These are phyloP conservation scores for Mnemiopsis leidyi DNA, from an alignment of 37 sponge, comb jelly and placozoan species.

Conservation along the genomic window DNA sequence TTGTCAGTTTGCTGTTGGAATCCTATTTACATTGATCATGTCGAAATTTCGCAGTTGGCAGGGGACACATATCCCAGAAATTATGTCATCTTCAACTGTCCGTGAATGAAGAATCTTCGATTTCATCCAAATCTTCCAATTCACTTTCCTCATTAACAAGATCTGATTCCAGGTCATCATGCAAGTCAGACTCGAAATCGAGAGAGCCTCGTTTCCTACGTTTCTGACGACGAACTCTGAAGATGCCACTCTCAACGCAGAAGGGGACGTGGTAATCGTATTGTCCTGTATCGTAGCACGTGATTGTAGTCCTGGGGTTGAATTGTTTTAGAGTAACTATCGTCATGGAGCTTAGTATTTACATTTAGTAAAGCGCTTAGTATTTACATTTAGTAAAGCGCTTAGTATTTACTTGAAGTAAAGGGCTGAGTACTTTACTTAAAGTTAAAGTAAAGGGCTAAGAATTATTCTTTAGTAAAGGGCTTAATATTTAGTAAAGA, in stretches of 20 bases:
- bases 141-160: not conserved
- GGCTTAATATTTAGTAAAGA: no score
- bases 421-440: no score
- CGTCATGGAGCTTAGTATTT: no score
- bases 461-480: no score
- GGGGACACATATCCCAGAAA: no score
- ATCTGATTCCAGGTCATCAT: not conserved
- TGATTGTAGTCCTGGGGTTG: slow-evolving; percentile 40
- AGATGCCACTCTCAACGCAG: slow-evolving; percentile 48
- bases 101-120: not conserved
- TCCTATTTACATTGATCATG: no score
- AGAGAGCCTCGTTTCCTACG: not conserved
- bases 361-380: no score
- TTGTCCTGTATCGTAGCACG: slow-evolving; percentile 56
- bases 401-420: no score
- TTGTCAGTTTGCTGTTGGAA: no score
- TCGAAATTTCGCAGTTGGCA: no score
- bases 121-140: not conserved
- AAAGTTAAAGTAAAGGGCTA: no score
- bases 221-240: slow-evolving; percentile 18
- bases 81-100: not conserved
- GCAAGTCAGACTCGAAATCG: not conserved
- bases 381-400: no score
- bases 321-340: not conserved
- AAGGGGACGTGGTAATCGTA: slow-evolving; percentile 64